Percentiles rank a stretch among this genome's conserved stretches.
Evolutionary conservation across 2,113 vertebrate species (phyloP).

Genomic region (Jaculus jaculus): DNA sequence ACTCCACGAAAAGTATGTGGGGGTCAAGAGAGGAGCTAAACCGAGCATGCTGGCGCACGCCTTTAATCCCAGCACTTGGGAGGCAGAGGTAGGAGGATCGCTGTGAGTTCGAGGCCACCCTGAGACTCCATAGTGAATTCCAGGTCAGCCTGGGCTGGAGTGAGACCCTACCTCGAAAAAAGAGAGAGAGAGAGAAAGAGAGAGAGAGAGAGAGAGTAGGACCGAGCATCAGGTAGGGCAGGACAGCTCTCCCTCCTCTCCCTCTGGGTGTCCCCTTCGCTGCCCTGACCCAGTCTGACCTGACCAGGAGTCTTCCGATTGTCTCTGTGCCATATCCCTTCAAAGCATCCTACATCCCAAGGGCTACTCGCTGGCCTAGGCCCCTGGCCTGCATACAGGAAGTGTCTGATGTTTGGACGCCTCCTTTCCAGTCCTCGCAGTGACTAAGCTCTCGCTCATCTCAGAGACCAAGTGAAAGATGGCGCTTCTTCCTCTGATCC

Average conservation of each 20-base stretch:
- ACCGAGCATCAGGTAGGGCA: neutral
- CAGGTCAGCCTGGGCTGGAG: too few relatives aligned
- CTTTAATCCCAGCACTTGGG: too few relatives aligned
- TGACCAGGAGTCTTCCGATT: neutral
- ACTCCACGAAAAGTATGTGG: neutral
- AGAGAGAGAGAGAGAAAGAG: too few relatives aligned
- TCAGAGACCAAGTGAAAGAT: neutral
- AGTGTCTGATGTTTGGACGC: neutral
- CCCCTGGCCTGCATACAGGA: neutral
- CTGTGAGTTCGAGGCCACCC: too few relatives aligned
- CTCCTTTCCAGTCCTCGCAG: neutral
- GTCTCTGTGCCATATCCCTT: neutral
- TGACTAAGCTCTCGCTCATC: neutral
- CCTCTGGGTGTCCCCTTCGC: neutral
- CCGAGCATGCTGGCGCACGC: neutral
- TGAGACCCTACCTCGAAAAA: too few relatives aligned
- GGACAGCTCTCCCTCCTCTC: neutral
- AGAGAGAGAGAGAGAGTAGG: too few relatives aligned
- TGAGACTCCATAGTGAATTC: too few relatives aligned
- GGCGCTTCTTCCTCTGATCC: neutral
- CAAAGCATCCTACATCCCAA: neutral
- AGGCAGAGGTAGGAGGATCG: neutral
- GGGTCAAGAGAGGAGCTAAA: neutral
- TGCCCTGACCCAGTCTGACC: neutral
- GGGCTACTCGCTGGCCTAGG: neutral